Conservation (phyloP, 2,113 vertebrate species). For the Heterotis niloticus region DNA sequence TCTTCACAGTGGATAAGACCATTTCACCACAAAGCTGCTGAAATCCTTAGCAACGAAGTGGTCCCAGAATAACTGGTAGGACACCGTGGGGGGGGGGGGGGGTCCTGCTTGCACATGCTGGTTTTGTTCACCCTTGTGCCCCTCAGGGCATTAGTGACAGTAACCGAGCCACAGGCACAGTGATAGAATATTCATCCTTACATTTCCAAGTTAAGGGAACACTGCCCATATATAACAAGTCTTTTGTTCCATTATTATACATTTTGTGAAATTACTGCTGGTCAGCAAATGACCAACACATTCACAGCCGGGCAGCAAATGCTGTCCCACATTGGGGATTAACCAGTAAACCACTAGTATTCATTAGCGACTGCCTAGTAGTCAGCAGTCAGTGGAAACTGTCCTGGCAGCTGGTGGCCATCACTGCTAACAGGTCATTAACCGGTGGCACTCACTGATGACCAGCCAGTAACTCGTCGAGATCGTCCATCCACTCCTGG, state of each 20-base stretch:
- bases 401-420: background rate
- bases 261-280: slow-evolving; percentile 49
- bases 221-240: slow-evolving; percentile 53
- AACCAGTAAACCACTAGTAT: background rate
- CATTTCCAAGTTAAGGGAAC: slow-evolving; percentile 31
- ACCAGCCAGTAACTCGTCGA: slow-evolving; percentile 87
- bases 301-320: slow-evolving; percentile 80
- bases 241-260: slow-evolving; percentile 67
- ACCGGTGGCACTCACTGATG: slow-evolving; percentile 60
- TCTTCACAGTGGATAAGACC: no score
- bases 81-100: background rate
- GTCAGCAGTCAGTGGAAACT: background rate
- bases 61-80: no score
- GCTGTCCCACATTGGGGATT: background rate
- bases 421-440: no score
- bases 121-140: slow-evolving; percentile 30
- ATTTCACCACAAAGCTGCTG: no score
- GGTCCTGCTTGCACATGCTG: background rate
- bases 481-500: slow-evolving; percentile 94
- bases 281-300: slow-evolving; percentile 38
- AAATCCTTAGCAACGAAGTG: no score
- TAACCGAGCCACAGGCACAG: slow-evolving; percentile 51
- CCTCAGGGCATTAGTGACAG: slow-evolving; percentile 44
- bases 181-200: slow-evolving; percentile 36
- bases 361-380: slow-evolving; percentile 6